Conservation (phyloP, 2,888 invertebrate genomes). For the Noctua janthe region DNA sequence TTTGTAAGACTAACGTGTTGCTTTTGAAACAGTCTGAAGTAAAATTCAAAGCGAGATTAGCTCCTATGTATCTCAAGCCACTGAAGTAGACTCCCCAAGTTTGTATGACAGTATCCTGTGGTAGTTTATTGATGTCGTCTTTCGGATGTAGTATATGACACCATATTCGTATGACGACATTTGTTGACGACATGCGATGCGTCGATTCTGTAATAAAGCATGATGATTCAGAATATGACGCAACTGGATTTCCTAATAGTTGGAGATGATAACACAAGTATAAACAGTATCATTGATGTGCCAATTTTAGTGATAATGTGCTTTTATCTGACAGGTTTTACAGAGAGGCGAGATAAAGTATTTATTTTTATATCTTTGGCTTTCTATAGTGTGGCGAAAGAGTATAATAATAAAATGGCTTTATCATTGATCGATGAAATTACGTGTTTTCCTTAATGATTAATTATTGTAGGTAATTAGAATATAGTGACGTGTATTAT, state of each 20-base stretch:
- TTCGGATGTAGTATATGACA: constrained; percentile 79
- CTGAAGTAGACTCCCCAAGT: constrained; percentile 97
- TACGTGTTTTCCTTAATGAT: not conserved
- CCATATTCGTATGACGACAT: constrained; percentile 88
- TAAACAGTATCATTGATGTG: constrained; percentile 46
- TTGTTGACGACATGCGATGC: constrained; percentile 86
- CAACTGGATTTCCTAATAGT: constrained; percentile 37
- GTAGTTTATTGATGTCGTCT: constrained; percentile 67
- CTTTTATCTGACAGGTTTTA: constrained; percentile 33
- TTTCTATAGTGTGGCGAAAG: not conserved
- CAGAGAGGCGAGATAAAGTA: constrained; percentile 24
- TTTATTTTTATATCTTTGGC: not conserved
- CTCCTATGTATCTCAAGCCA: constrained; percentile 94
- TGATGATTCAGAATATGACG: constrained; percentile 61
- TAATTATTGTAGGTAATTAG: not conserved
- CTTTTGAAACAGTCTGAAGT: constrained; percentile 92
- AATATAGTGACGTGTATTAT: not conserved
- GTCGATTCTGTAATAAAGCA: constrained; percentile 83
- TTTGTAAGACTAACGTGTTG: constrained; percentile 95
- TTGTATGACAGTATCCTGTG: constrained; percentile 91
- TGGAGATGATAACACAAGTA: constrained; percentile 35
- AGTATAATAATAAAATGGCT: not conserved
- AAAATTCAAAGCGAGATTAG: constrained; percentile 92
- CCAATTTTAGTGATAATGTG: constrained; percentile 18
- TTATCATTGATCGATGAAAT: not conserved